Evolutionary conservation across 2,888 invertebrate genomes (phyloP).

Genomic region (Sepiola atlantica): DNA sequence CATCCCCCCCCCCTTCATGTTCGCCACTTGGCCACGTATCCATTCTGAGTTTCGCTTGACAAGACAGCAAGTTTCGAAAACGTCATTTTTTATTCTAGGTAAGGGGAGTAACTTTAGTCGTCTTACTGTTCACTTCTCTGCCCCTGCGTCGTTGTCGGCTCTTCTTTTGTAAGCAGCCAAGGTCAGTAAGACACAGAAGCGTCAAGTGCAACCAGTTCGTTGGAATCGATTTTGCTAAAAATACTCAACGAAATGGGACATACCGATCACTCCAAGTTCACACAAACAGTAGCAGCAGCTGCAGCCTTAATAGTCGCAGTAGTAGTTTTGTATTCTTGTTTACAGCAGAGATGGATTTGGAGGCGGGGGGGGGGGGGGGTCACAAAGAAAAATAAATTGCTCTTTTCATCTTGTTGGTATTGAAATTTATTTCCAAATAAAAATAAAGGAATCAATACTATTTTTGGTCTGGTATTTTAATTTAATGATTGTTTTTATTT

Average conservation of each 20-base stretch:
- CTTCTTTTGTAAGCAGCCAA: background rate
- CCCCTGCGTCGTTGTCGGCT: background rate
- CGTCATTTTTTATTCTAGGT: background rate
- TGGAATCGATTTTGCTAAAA: slow-evolving; percentile 21
- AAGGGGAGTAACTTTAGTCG: background rate
- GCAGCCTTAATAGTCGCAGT: background rate
- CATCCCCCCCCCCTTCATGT: background rate
- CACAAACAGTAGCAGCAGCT: background rate
- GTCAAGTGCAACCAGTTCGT: background rate
- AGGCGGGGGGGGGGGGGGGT: no score
- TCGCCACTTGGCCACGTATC: background rate
- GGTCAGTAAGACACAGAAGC: slow-evolving; percentile 14
- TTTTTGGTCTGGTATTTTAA: no score
- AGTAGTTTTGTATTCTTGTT: background rate
- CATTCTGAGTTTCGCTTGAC: background rate
- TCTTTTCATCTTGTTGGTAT: no score
- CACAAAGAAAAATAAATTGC: no score
- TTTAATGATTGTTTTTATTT: no score
- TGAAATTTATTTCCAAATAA: no score
- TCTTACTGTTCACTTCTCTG: background rate
- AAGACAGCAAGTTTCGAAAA: background rate
- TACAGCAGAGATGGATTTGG: background rate
- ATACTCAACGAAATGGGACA: background rate
- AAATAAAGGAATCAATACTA: no score
- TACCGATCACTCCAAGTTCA: background rate